These are phyloP conservation scores for Malurus melanocephalus DNA, from an alignment of 2,113 vertebrate genomes.

Conservation along the genomic window DNA sequence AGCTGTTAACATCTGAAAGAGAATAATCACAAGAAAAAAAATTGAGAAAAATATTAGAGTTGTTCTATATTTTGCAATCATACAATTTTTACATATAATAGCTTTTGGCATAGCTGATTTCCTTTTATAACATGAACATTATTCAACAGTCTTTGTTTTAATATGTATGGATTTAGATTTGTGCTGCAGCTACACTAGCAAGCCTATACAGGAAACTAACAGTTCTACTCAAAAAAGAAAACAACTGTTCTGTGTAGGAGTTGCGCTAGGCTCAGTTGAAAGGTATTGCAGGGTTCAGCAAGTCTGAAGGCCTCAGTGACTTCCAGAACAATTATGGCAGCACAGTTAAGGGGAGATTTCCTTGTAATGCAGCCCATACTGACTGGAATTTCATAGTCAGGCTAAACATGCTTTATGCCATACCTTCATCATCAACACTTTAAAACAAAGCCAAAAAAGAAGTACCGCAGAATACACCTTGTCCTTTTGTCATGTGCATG, in stretches of 20 bases:
- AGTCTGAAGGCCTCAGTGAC: background rate
- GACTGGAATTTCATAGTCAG: background rate
- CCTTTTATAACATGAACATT: background rate
- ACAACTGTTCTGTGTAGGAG: background rate
- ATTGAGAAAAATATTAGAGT: background rate
- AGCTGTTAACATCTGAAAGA: constrained; percentile 93
- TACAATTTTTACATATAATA: background rate
- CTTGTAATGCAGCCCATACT: background rate
- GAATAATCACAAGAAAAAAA: background rate
- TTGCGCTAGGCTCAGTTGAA: background rate
- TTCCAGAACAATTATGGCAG: background rate
- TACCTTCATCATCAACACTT: background rate
- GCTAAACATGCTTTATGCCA: background rate
- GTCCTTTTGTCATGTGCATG: background rate
- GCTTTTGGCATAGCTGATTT: background rate
- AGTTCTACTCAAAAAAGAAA: background rate
- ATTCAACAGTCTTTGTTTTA: background rate
- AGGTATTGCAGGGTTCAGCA: background rate
- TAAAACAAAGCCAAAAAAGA: background rate
- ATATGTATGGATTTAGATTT: background rate
- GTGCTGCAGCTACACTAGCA: background rate
- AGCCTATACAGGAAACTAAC: background rate
- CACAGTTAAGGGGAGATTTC: background rate
- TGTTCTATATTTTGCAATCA: background rate
- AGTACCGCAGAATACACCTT: background rate